A percentile compares a stretch with the other conserved stretches of the same genome.
Evolutionary conservation across 2,888 invertebrate species (phyloP).

Genomic region (Sisyra nigra): DNA sequence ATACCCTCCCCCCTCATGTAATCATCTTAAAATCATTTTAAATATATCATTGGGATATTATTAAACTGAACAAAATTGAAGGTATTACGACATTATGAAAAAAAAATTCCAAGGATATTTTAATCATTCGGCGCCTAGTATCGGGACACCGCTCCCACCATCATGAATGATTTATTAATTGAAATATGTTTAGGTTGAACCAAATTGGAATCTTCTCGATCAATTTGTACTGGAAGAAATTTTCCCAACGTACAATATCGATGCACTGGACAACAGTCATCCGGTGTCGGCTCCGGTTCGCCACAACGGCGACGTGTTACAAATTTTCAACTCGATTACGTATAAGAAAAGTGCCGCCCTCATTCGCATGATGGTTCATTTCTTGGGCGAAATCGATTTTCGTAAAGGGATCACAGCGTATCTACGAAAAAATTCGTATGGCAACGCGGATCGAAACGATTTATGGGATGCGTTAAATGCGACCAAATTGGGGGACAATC

Average conservation of each 20-base stretch:
- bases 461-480: slow-evolving; percentile 47
- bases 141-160: too few species aligned
- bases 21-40: too few species aligned
- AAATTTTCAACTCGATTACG: slow-evolving; percentile 56
- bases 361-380: slow-evolving; percentile 54
- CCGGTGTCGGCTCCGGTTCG: slow-evolving; percentile 46
- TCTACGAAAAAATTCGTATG: slow-evolving; percentile 33
- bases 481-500: slow-evolving; percentile 22
- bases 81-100: too few species aligned
- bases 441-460: slow-evolving; percentile 46
- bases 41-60: too few species aligned
- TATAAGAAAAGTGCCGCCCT: slow-evolving; percentile 58
- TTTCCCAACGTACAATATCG: slow-evolving; percentile 36
- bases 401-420: slow-evolving; percentile 33
- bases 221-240: slow-evolving; percentile 37
- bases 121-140: too few species aligned
- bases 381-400: slow-evolving; percentile 45
- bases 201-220: slow-evolving; percentile 39
- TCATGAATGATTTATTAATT: too few species aligned
- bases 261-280: slow-evolving; percentile 43
- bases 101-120: too few species aligned
- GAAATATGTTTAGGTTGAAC: slow-evolving; percentile 28
- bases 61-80: too few species aligned
- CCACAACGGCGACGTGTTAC: slow-evolving; percentile 41
- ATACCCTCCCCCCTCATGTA: too few species aligned